Percentiles rank a stretch among this genome's conserved stretches.
Conservation (phyloP, 2,113 vertebrate species). For the Aspiorhynchus laticeps region DNA sequence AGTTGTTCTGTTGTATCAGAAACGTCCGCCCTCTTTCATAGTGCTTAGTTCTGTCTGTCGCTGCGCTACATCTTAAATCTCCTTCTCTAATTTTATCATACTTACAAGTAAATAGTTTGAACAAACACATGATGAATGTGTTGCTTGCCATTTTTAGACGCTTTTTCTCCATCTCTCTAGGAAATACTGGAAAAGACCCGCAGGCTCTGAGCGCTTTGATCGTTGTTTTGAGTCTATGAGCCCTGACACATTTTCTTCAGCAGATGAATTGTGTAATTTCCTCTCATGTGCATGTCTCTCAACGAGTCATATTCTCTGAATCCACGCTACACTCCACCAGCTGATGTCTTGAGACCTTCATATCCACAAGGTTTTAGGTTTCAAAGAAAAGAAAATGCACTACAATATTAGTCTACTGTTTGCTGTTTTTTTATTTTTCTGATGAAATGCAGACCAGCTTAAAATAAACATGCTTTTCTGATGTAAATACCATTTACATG, state of each 20-base stretch:
- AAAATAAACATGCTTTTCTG: neutral
- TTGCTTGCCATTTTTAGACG: slow-evolving; percentile 18
- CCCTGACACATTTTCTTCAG: slow-evolving; percentile 32
- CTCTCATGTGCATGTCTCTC: slow-evolving; percentile 17
- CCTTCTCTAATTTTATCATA: slow-evolving; percentile 11
- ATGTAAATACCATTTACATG: neutral
- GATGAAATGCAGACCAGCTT: neutral
- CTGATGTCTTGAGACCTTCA: slow-evolving; percentile 18
- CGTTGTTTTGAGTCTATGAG: slow-evolving; percentile 19
- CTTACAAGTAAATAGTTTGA: neutral
- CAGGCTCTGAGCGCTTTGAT: slow-evolving; percentile 27
- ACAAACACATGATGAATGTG: neutral
- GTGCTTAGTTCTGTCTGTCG: neutral
- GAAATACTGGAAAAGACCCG: slow-evolving; percentile 31
- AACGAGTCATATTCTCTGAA: slow-evolving; percentile 24
- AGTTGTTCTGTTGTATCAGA: neutral
- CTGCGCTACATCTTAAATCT: neutral
- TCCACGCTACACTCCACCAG: neutral
- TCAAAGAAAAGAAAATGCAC: slow-evolving; percentile 7
- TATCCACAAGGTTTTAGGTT: slow-evolving; percentile 11
- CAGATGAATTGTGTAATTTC: slow-evolving; percentile 23
- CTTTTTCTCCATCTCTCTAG: slow-evolving; percentile 22
- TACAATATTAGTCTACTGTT: neutral
- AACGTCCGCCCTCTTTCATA: neutral
- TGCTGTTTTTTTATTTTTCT: neutral